Percentiles rank a stretch among this genome's conserved stretches.
phyloP scores from a whole-genome alignment of 2,888 invertebrate genomes.

The Furcula furcula region DNA sequence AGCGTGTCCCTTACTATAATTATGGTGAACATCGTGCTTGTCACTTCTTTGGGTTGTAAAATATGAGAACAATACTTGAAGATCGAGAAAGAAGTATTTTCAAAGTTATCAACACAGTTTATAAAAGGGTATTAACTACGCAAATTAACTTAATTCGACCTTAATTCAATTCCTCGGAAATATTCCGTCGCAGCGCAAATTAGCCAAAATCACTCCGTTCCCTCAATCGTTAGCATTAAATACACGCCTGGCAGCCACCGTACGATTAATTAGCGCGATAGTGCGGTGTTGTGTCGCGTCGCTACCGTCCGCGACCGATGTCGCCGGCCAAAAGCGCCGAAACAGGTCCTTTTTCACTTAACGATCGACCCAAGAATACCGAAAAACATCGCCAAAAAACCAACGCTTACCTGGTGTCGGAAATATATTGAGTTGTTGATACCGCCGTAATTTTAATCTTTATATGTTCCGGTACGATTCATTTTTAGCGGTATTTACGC shows the following conservation, averaged over 20 bases:
- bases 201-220: slow-evolving; percentile 2
- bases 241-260: slow-evolving; percentile 47
- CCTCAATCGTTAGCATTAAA: slow-evolving; percentile 38
- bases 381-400: slow-evolving; percentile 68
- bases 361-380: slow-evolving; percentile 63
- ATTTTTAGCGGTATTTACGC: neutral
- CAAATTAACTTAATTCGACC: too few relatives aligned
- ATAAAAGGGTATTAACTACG: too few relatives aligned
- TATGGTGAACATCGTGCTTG: too few relatives aligned
- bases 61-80: too few relatives aligned
- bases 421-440: too few relatives aligned
- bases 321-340: slow-evolving; percentile 66
- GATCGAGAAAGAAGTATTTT: too few relatives aligned
- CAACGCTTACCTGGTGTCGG: slow-evolving; percentile 67
- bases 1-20: too few relatives aligned
- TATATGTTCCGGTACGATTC: neutral
- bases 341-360: slow-evolving; percentile 72
- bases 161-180: too few relatives aligned
- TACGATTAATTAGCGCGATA: slow-evolving; percentile 74
- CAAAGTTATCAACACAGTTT: too few relatives aligned
- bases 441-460: too few relatives aligned
- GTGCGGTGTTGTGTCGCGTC: slow-evolving; percentile 43
- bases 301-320: slow-evolving; percentile 62
- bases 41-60: too few relatives aligned
- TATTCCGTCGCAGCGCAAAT: slow-evolving; percentile 1